Base-by-base conservation (phyloP, 1,140 invertebrate genomes). In the Acromyrmex echinatior region DNA sequence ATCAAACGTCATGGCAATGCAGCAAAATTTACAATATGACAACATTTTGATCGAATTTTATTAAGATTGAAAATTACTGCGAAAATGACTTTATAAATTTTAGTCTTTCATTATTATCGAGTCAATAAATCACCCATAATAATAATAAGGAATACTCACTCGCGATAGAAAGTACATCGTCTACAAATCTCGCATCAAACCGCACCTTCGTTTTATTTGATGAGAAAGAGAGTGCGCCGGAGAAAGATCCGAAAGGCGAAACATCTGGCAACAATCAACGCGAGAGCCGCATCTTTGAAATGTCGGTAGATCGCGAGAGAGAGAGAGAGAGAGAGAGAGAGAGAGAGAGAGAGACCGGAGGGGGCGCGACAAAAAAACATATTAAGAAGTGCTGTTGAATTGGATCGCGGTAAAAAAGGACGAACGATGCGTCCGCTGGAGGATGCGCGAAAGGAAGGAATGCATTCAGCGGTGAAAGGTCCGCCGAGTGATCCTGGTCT, bases 191-290 rank as follows among this genome's bases (percentile, higher is more conserved):
- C n/a, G 21, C 39, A 62, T 74, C 66, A 6, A 51, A 21, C 70
- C 39, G 18, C 39, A 74, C 39, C 56, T 84, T 84, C 21, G 62
- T 80, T 86, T 91, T 89, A 87, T 89, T 89, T 90, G 80, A 39
- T 66, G 45, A 91, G 86, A 89, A 73, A 68, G 71, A 62, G 70
- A 77, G 74, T 71, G 56, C 68, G 53, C 39, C 56, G 39, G 71
- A 78, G 85, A 87, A 84, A 81, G 62, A 70, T 86, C 35, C 62
- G 77, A 80, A 91, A 91, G 87, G 89, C 74, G 86, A 91, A 93
- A 90, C 92, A 93, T 91, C 90, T 93, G 92, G 91, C 86, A 86
- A 87, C 88, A 92, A 93, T 93, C 92, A 92, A 86, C 74, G 80
- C 56, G 68, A 80, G 70, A 73, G 84, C 78, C 85, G 90, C 84